A percentile compares a stretch with the other conserved stretches of the same genome.
These are phyloP conservation scores for Erpobdella octoculata DNA, from an alignment of 2,888 invertebrate genomes.

Conservation along the genomic window DNA sequence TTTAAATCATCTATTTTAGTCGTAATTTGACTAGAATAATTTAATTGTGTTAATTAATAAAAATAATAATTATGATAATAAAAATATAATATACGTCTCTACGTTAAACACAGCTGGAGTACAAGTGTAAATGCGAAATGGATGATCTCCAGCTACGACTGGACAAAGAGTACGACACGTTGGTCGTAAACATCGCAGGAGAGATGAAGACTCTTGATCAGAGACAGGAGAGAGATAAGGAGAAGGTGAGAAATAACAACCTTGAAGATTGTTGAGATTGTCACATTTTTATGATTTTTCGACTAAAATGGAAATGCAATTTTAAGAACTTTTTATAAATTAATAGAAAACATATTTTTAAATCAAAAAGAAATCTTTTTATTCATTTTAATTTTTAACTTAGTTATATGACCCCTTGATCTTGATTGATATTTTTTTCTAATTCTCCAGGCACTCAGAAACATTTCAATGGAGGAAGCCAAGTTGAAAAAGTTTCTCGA, in stretches of 20 bases:
- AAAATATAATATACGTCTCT: too few species aligned
- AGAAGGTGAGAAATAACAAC: constrained; percentile 62
- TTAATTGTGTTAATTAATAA: too few species aligned
- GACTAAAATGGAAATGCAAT: too few species aligned
- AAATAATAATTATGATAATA: too few species aligned
- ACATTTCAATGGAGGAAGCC: constrained; percentile 79
- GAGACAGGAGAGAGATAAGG: constrained; percentile 56
- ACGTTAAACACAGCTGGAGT: constrained; percentile 76
- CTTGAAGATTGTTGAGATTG: too few species aligned
- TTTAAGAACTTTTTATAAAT: too few species aligned
- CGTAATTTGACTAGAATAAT: too few species aligned
- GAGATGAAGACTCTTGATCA: constrained; percentile 78
- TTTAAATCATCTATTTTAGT: too few species aligned
- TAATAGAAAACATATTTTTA: too few species aligned
- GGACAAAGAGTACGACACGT: constrained; percentile 90
- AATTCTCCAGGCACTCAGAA: constrained; percentile 63
- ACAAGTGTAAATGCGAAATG: constrained; percentile 89
- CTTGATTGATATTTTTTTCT: constrained; percentile 17
- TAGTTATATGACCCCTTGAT: neutral
- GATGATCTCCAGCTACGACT: constrained; percentile 87
- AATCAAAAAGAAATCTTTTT: too few species aligned
- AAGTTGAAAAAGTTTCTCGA: constrained; percentile 85
- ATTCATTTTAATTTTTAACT: neutral
- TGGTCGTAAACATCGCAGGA: constrained; percentile 80
- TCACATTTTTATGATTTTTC: too few species aligned